Evolutionary conservation across 1,140 invertebrate species (phyloP).

Genomic region (Ips typographus): DNA sequence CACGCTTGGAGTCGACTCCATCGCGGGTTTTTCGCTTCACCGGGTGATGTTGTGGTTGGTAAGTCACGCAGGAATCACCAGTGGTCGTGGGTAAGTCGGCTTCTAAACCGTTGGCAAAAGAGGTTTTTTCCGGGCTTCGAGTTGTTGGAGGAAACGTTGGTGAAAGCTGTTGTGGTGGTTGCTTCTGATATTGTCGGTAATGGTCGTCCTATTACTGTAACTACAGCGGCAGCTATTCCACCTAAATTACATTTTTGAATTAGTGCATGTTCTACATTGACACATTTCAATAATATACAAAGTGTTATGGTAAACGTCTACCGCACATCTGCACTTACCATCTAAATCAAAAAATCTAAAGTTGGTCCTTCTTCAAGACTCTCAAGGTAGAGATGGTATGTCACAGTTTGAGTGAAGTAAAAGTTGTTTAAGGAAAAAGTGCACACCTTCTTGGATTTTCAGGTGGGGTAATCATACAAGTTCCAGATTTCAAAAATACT

Average conservation of each 20-base stretch:
- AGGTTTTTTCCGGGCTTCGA: conserved; percentile 67
- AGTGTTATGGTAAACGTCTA: too few species aligned
- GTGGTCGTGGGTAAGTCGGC: conserved; percentile 63
- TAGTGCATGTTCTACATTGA: too few species aligned
- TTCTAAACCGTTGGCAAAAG: conserved; percentile 68
- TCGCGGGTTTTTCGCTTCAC: conserved; percentile 64
- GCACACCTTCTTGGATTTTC: too few species aligned
- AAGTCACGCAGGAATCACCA: conserved; percentile 51
- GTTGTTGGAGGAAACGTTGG: conserved; percentile 69
- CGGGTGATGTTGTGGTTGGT: conserved; percentile 50
- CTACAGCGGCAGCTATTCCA: conserved; percentile 70
- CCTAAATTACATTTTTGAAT: conserved; percentile 48
- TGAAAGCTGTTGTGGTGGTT: conserved; percentile 60
- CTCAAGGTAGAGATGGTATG: too few species aligned
- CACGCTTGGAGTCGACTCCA: conserved; percentile 76
- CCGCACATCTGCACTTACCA: too few species aligned
- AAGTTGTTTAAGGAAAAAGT: too few species aligned
- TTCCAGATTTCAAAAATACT: too few species aligned
- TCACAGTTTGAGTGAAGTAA: too few species aligned
- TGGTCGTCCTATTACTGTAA: conserved; percentile 68
- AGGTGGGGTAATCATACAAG: too few species aligned
- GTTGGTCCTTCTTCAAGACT: too few species aligned
- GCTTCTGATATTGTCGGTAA: conserved; percentile 69
- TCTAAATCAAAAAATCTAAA: too few species aligned
- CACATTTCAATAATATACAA: too few species aligned